Conservation (phyloP, 2,888 invertebrate genomes). For the Cyaniris semiargus region DNA sequence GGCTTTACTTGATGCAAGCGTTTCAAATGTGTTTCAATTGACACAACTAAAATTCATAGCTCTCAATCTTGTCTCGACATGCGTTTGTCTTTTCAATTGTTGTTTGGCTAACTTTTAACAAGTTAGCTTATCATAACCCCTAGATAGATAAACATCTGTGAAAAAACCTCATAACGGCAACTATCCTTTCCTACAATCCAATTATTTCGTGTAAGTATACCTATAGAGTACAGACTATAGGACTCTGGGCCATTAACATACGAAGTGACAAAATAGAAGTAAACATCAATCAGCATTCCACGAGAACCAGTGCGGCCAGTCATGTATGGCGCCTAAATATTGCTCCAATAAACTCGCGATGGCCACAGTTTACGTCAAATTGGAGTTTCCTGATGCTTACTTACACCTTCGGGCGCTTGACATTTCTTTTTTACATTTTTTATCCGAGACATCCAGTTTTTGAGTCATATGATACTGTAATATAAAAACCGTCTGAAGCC, state of each 20-base stretch:
- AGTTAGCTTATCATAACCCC: too few relatives aligned
- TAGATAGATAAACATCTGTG: too few relatives aligned
- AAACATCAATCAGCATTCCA: conserved; percentile 22
- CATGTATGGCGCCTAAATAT: conserved; percentile 28
- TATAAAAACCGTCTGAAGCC: conserved; percentile 62
- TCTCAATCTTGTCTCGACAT: too few relatives aligned
- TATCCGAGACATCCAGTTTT: conserved; percentile 48
- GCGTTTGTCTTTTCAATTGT: too few relatives aligned
- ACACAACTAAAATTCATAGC: too few relatives aligned
- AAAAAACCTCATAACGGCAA: too few relatives aligned
- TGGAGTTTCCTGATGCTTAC: conserved; percentile 73
- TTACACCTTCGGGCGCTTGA: conserved; percentile 53
- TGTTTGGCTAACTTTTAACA: too few relatives aligned
- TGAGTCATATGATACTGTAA: conserved; percentile 53
- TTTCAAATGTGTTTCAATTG: too few relatives aligned
- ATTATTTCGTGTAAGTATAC: too few relatives aligned
- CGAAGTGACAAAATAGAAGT: background rate
- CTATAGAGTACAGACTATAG: too few relatives aligned
- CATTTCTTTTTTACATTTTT: conserved; percentile 49
- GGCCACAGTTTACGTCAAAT: conserved; percentile 57
- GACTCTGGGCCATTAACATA: background rate
- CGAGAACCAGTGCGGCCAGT: conserved; percentile 13
- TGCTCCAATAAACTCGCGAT: conserved; percentile 36
- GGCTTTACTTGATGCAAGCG: too few relatives aligned
- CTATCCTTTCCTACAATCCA: too few relatives aligned